Conservation (phyloP, 2,797 vertebrate species). For the Sternotherus odoratus region DNA sequence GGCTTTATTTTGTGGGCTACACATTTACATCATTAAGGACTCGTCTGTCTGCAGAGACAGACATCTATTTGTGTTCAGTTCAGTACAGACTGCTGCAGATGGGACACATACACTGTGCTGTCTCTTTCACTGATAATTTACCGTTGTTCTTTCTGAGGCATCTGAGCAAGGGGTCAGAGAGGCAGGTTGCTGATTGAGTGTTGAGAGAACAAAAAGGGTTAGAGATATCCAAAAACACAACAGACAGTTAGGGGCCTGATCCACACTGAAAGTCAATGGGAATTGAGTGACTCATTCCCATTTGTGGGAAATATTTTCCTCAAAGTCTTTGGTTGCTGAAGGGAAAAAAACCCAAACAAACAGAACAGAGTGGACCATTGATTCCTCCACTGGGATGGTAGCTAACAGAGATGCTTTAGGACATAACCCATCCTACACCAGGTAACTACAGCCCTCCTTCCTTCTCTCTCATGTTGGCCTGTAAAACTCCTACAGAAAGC, state of each 20-base stretch:
- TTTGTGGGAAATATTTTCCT: fast-evolving
- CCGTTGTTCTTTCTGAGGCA: fast-evolving
- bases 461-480: not conserved
- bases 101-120: fast-evolving
- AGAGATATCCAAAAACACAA: not conserved
- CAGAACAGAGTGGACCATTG: not conserved
- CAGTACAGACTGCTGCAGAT: not conserved
- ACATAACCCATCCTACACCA: not conserved
- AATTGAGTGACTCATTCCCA: not conserved
- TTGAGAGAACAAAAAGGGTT: too few relatives aligned
- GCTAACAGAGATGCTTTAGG: not conserved
- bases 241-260: not conserved
- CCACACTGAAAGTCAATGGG: fast-evolving
- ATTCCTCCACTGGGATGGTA: not conserved
- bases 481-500: fast-evolving
- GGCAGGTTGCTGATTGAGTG: not conserved
- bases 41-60: not conserved
- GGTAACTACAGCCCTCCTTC: not conserved
- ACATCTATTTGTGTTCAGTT: not conserved
- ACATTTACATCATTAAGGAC: not conserved
- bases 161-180: not conserved
- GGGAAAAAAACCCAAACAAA: not conserved
- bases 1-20: not conserved
- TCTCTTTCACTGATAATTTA: fast-evolving
- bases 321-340: not conserved